Percentiles rank a stretch among this genome's conserved stretches.
These are phyloP conservation scores for Heterodera carotae DNA, from an alignment of 1,140 invertebrate species.

Conservation along the genomic window DNA sequence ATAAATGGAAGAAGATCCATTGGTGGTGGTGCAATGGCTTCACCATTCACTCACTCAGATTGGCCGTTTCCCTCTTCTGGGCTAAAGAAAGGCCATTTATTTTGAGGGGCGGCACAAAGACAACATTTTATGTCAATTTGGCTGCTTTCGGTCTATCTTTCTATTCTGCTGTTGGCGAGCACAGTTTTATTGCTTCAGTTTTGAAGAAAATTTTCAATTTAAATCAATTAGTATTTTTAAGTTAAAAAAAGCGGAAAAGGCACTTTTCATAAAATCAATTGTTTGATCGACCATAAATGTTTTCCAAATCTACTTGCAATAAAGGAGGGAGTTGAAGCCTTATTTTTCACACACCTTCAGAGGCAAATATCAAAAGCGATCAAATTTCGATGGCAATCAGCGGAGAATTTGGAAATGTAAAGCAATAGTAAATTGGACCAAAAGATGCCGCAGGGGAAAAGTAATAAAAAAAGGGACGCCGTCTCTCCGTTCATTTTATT, in stretches of 20 bases:
- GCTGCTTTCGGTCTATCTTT: not conserved
- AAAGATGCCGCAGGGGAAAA: not conserved
- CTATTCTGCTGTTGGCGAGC: not conserved
- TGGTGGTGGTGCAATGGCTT: not conserved
- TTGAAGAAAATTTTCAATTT: not conserved
- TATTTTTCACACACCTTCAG: no score
- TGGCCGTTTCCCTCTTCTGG: not conserved
- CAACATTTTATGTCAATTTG: not conserved
- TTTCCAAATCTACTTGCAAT: not conserved
- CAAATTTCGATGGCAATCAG: not conserved
- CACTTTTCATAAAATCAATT: not conserved
- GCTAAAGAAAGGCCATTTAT: slow-evolving; percentile 2
- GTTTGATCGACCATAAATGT: not conserved
- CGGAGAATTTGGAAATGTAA: not conserved
- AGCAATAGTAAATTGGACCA: not conserved
- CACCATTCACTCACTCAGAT: no score
- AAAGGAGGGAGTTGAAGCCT: not conserved
- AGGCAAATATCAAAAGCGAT: not conserved
- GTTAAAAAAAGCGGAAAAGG: no score
- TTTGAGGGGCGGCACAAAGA: not conserved
- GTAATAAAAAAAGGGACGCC: not conserved
- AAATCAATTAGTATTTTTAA: not conserved
- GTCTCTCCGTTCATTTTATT: no score
- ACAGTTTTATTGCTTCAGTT: not conserved
- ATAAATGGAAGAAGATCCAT: not conserved